These are phyloP conservation scores for Cecropterus lyciades DNA, from an alignment of 1,140 invertebrate genomes.

Conservation along the genomic window DNA sequence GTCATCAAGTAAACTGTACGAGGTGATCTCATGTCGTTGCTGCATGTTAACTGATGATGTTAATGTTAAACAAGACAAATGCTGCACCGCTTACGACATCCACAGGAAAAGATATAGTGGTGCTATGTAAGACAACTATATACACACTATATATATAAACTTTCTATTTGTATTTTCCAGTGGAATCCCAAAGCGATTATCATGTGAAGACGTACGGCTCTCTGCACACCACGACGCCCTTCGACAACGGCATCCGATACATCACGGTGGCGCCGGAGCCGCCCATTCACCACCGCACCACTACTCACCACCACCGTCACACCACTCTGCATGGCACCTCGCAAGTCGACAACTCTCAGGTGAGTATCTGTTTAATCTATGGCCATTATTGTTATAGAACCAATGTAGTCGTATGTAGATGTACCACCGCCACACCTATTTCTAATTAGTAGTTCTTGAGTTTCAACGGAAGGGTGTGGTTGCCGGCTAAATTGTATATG, in stretches of 20 bases:
- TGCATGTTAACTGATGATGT: too few species aligned
- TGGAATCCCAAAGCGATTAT: constrained; percentile 95
- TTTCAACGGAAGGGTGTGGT: too few species aligned
- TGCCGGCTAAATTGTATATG: too few species aligned
- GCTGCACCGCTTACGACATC: too few species aligned
- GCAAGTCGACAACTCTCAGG: constrained; percentile 68
- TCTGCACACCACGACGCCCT: constrained; percentile 67
- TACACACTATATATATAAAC: background rate
- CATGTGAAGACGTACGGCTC: constrained; percentile 87
- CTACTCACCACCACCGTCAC: constrained; percentile 72
- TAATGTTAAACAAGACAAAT: too few species aligned
- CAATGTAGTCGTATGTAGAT: too few species aligned
- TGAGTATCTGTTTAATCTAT: constrained; percentile 13
- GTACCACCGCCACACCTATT: too few species aligned
- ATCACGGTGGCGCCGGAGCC: constrained; percentile 75
- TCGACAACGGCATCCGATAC: constrained; percentile 81
- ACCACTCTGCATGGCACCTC: constrained; percentile 69
- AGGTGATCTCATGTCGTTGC: constrained; percentile 7
- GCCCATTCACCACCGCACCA: constrained; percentile 65
- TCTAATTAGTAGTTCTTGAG: too few species aligned
- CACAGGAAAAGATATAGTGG: too few species aligned
- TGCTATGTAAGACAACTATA: too few species aligned
- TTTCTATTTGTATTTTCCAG: constrained; percentile 81
- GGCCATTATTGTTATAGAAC: too few species aligned
- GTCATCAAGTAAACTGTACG: too few species aligned